Base-by-base conservation (phyloP, 2,797 vertebrate genomes). In the Sparus aurata region DNA sequence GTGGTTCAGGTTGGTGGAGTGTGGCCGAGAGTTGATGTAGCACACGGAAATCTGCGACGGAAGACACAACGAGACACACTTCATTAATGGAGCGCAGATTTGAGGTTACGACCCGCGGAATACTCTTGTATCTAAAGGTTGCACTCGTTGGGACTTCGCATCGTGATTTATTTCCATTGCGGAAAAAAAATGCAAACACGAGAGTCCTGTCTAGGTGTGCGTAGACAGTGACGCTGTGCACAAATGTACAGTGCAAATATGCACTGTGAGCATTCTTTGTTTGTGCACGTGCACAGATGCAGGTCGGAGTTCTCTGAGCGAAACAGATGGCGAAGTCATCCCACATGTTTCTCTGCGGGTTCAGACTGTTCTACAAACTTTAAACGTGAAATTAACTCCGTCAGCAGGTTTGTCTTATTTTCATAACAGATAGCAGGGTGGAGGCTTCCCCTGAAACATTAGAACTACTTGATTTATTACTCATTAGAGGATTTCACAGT, bases 21-120 rank as follows among this genome's bases (percentile, higher is more conserved):
- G 98, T n/a, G 97, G 97, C 73, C 98, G 96, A 86, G 98, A 99
- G 91, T 97, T 99, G 59, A 99, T 63, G 65, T 98, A 99, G 91
- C 96, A 99, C 60, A 98, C 92, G n/a, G 97, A 94, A 85, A 98
- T 96, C 98, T 99, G 93, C 0, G 87, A 93, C 59, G 73, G 41
- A 50, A 60, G 2, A 76, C 0, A 10, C 5, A 1, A 61, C 2
- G 34, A 58, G 0, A 41, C 1, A 16, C 34, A 46, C 4, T 17
- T 45, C 1, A 61, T 60, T 46, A 30, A 55, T 68, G 30, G 46
- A 50, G 64, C 3, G 15, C 5, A 64, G 34, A 34, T 34, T 9
- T 34, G 34, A 34, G 34, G 34, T 34, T 1, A 2, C 34, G 7
- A 34, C 34, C 8, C 8, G 7, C 6, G 34, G 34, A 34, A 34